phyloP scores from a whole-genome alignment of 2,113 vertebrate species.

The Otus sunia region DNA sequence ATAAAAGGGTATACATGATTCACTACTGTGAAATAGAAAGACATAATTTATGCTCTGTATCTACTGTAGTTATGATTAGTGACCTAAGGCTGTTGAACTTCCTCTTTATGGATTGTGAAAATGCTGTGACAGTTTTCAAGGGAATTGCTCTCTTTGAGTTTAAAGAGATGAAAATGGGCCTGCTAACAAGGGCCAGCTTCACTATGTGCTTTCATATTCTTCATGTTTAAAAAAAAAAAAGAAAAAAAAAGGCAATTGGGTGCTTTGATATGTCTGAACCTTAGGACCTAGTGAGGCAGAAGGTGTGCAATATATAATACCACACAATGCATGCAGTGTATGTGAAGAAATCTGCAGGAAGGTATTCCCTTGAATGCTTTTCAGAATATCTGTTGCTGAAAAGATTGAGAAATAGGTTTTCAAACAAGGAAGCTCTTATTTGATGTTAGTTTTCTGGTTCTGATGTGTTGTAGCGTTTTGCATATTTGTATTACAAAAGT shows the following conservation, averaged over 20 bases:
- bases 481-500: neutral
- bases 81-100: constrained; percentile 80
- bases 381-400: neutral
- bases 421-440: neutral
- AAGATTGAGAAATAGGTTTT: fast-evolving
- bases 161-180: constrained; percentile 69
- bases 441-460: too few species aligned
- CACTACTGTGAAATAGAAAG: constrained; percentile 15
- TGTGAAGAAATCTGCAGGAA: neutral
- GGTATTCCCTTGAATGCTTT: neutral
- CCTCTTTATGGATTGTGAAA: constrained; percentile 75
- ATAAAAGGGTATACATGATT: constrained; percentile 28
- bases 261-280: constrained; percentile 47
- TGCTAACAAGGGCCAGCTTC: constrained; percentile 62
- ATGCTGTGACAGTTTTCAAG: constrained; percentile 74
- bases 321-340: neutral
- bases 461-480: neutral
- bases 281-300: neutral
- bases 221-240: neutral
- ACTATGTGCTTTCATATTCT: constrained; percentile 32
- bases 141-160: constrained; percentile 78
- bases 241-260: neutral
- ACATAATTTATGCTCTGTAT: constrained; percentile 52
- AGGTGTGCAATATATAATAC: neutral
- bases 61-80: constrained; percentile 52